Evolutionary conservation across 2,797 vertebrate genomes (phyloP), one percentile per base, ranked within the genome.

Genomic region (Tiaroga cobitis): DNA sequence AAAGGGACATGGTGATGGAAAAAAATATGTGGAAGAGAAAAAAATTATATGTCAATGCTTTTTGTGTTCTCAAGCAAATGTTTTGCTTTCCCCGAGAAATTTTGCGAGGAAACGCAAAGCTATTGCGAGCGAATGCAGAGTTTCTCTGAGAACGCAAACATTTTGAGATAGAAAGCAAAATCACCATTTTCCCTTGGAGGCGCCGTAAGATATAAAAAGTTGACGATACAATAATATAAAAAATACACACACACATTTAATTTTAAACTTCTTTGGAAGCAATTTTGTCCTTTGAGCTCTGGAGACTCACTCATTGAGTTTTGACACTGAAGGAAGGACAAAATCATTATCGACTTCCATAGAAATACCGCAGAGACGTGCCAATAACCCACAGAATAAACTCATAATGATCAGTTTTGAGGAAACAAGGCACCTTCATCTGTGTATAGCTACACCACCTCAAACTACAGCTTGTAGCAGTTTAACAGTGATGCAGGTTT

Each of bases 351-450:
- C 39, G 51, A 59, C 68, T 68, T 83, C 46, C 24, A 59, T 32
- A 49, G 59, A 34, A 54, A 69, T 75, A 67, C 70, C 2, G 70
- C 26, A 32, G 59, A 24, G 54, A 56, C 24, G 6, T 3, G 77
- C 79, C 85, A 41, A 82, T 83, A 83, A 61, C 69, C 8, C 61
- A 39, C 54, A 51, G 29, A 65, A 84, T 68, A 43, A 74, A 67
- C 76, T 37, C 9, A 2, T 70, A 83, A 78, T 72, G 80, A 77
- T 78, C 34, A 34, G 69, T 49, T 86, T 78, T 43, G 5, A 43
- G 68, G 19, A 49, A 81, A 79, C 24, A n/a, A 39, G 72, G 37
- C 56, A 87, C 56, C 80, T 86, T 83, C 75, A 68, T 51, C 68
- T 59, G 34, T 65, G 59, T 34, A 65, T 83, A 49, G 43, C 51